phyloP scores from a whole-genome alignment of 1,140 invertebrate genomes.

The Coboldia fuscipes region DNA sequence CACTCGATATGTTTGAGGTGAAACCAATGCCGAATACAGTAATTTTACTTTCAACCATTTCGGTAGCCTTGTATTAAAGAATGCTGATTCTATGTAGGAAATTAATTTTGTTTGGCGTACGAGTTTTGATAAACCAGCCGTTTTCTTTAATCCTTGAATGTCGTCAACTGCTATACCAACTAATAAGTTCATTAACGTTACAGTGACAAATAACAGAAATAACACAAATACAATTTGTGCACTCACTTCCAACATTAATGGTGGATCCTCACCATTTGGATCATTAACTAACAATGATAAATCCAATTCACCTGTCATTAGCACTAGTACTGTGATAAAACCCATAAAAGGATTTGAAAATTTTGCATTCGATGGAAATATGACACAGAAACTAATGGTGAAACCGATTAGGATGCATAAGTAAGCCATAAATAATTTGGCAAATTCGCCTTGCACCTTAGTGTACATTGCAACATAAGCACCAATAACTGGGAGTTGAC shows the following conservation, averaged over 20 bases:
- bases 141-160: constrained; percentile 55
- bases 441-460: constrained; percentile 63
- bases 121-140: constrained; percentile 47
- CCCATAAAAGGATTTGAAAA: constrained; percentile 58
- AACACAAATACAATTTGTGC: constrained; percentile 49
- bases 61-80: constrained; percentile 47
- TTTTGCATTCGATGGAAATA: constrained; percentile 55
- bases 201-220: constrained; percentile 54
- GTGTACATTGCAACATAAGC: constrained; percentile 76
- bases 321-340: constrained; percentile 61
- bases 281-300: constrained; percentile 41
- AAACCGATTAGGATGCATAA: constrained; percentile 65
- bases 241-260: constrained; percentile 38
- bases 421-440: constrained; percentile 61
- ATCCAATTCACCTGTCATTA: constrained; percentile 75
- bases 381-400: constrained; percentile 66
- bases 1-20: constrained; percentile 51
- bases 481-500: constrained; percentile 62
- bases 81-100: constrained; percentile 45
- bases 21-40: constrained; percentile 47
- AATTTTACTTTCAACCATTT: constrained; percentile 44
- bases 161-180: constrained; percentile 62
- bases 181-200: constrained; percentile 60
- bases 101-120: constrained; percentile 56
- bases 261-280: constrained; percentile 33